Evolutionary conservation across 2,888 invertebrate species (phyloP).

Genomic region (Autographa gamma): DNA sequence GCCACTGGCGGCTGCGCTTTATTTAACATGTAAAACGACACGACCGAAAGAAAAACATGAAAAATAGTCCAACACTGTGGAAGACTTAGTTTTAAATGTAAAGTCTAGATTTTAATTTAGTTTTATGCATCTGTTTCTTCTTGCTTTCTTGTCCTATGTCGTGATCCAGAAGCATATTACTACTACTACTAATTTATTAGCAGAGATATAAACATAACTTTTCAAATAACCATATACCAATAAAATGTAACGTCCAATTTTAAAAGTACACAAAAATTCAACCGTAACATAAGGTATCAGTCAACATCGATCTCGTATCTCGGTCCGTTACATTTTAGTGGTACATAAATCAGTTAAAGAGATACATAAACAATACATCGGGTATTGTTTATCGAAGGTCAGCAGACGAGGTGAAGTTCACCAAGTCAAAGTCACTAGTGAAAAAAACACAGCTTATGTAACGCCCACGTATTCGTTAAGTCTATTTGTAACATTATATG

Average conservation of each 20-base stretch:
- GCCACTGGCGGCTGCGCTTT: slow-evolving; percentile 60
- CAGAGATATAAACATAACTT: not conserved
- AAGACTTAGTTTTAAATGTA: slow-evolving; percentile 15
- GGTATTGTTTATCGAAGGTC: slow-evolving; percentile 11
- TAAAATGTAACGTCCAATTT: not conserved
- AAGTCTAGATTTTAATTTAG: slow-evolving; percentile 13
- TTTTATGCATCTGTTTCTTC: not conserved
- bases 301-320: slow-evolving; percentile 15
- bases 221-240: not conserved
- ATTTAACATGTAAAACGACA: slow-evolving; percentile 64
- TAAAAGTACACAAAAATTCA: not conserved
- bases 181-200: not conserved
- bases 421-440: slow-evolving; percentile 47
- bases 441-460: slow-evolving; percentile 43
- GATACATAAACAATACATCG: slow-evolving; percentile 24
- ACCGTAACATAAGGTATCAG: slow-evolving; percentile 19
- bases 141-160: too few species aligned
- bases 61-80: slow-evolving; percentile 18
- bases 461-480: slow-evolving; percentile 29
- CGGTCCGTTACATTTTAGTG: slow-evolving; percentile 36
- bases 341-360: slow-evolving; percentile 43
- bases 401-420: slow-evolving; percentile 40
- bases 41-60: slow-evolving; percentile 29
- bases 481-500: slow-evolving; percentile 40
- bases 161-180: too few species aligned